Conservation (phyloP, 1,140 invertebrate genomes). For the Trichonephila clavata region DNA sequence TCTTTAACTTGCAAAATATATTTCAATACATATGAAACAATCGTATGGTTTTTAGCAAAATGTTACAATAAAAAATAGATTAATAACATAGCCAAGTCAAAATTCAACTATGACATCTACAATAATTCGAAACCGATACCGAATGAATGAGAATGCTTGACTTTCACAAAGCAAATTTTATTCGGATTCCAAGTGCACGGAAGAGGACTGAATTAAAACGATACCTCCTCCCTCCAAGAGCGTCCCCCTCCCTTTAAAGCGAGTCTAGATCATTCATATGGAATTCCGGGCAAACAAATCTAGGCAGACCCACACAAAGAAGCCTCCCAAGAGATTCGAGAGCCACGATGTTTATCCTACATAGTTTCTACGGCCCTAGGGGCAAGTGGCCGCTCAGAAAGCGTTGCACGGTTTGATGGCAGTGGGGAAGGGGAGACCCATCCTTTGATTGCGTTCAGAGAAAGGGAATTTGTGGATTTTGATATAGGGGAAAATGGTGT, state of each 20-base stretch:
- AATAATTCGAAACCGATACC: not conserved
- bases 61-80: too few relatives aligned
- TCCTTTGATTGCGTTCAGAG: slow-evolving; percentile 58
- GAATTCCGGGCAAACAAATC: slow-evolving; percentile 71
- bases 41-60: too few relatives aligned
- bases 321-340: slow-evolving; percentile 53
- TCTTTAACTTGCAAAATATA: too few relatives aligned
- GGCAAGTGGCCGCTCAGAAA: slow-evolving; percentile 45
- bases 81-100: too few relatives aligned
- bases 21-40: too few relatives aligned
- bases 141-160: not conserved
- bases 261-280: slow-evolving; percentile 30
- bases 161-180: not conserved
- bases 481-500: slow-evolving; percentile 1
- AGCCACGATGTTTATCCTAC: slow-evolving; percentile 57
- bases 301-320: slow-evolving; percentile 49
- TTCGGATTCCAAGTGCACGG: not conserved
- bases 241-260: not conserved
- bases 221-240: not conserved
- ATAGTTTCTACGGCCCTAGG: slow-evolving; percentile 43
- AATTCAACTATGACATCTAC: too few relatives aligned
- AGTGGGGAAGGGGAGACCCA: not conserved
- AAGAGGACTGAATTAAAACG: not conserved
- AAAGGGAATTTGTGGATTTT: slow-evolving; percentile 60
- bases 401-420: not conserved